Base-by-base conservation (phyloP, 2,888 invertebrate genomes). In the Vesta saturnalis region DNA sequence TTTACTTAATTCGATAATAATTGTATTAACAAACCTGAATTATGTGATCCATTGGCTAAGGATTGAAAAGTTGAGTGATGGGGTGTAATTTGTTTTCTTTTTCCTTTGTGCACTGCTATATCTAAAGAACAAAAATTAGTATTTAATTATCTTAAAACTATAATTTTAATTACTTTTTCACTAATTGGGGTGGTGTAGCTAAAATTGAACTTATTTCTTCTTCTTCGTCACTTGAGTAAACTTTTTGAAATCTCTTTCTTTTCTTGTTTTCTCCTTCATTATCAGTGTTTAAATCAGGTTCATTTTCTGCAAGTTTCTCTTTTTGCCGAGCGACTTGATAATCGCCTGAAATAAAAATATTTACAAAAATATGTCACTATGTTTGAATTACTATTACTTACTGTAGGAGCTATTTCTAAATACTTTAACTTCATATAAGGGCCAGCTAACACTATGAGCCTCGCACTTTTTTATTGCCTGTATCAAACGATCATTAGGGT, bases 211-310 rank as follows among this genome's bases (percentile, higher is more conserved):
- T 15, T 16, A 5, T 4, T 14, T 15, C 47, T 47, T 47, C 47
- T n/a, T n/a, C n/a, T n/a, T 43, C 43, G 16, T 47, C 47, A 47
- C 15, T 47, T 3, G 15, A 15, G 16, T 47, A 47, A 15, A 16
- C 1, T 47, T 15, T 8, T 15, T 47, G 47, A 15, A 15, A 15
- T 15, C 47, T 47, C 16, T 47, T 47, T 15, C 47, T 14, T 16
- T 47, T 15, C 8, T 47, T 8, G 16, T 16, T 47, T 47, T 47
- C 47, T n/a, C 14, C 43, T 15, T 8, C 15, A 5, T 6, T 43
- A 43, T 43, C 43, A 12, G n/a, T 43, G 47, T 15, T 47, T 47
- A 47, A 47, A 43, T 43, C 43, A n/a, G 43, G 14, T 43, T 43
- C 43, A 2, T n/a, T 43, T 43, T 43, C 43, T n/a, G 43, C 43